These are phyloP conservation scores for Tachyglossus aculeatus DNA, from an alignment of 2,797 vertebrate genomes.

Conservation along the genomic window DNA sequence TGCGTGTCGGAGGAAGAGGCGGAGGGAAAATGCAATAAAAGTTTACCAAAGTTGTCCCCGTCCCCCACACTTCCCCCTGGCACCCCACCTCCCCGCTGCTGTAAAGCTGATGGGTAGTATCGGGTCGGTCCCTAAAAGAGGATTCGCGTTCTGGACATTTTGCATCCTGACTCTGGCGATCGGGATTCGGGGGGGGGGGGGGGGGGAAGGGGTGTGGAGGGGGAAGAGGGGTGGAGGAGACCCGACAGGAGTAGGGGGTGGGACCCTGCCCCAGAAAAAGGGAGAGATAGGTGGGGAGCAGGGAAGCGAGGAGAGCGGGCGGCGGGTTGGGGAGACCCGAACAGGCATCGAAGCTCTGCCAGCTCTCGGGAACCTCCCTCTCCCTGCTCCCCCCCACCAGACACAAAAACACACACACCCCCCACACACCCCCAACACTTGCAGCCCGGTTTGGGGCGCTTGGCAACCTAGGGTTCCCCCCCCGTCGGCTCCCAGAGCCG, in stretches of 20 bases:
- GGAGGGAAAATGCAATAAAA: conserved; percentile 77
- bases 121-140: conserved; percentile 5
- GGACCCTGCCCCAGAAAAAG: too few species aligned
- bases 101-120: neutral
- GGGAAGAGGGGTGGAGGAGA: conserved; percentile 7
- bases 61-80: conserved; percentile 16
- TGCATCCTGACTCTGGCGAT: conserved; percentile 17
- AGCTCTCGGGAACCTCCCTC: conserved; percentile 29
- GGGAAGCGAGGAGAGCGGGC: too few species aligned
- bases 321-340: conserved; percentile 3
- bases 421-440: too few species aligned
- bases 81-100: neutral
- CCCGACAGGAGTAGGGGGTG: too few species aligned
- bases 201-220: neutral
- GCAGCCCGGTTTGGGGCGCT: conserved; percentile 66
- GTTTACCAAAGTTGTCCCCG: conserved; percentile 73
- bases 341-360: conserved; percentile 38
- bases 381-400: neutral
- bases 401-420: neutral
- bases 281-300: conserved; percentile 19
- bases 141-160: conserved; percentile 30
- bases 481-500: conserved; percentile 62
- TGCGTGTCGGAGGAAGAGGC: conserved; percentile 58
- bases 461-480: conserved; percentile 46
- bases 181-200: neutral